A percentile compares a stretch with the other conserved stretches of the same genome.
Evolutionary conservation across 2,888 invertebrate species (phyloP).

Genomic region (Yponomeuta malinellus): DNA sequence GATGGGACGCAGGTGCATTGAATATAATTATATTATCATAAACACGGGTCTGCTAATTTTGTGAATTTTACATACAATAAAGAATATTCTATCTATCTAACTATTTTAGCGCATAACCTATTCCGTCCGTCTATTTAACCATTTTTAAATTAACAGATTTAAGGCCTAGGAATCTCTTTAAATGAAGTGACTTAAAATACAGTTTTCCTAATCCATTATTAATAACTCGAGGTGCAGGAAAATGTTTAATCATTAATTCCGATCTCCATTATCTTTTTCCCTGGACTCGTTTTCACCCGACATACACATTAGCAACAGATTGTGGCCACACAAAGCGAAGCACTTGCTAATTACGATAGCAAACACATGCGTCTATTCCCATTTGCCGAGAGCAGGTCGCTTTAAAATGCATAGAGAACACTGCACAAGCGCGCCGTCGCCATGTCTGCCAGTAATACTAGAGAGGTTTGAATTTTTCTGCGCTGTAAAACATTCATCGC

Average conservation of each 20-base stretch:
- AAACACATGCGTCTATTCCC: slow-evolving; percentile 13
- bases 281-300: neutral
- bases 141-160: neutral
- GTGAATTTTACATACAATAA: too few relatives aligned
- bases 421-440: slow-evolving; percentile 11
- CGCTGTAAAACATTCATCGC: slow-evolving; percentile 48
- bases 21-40: too few relatives aligned
- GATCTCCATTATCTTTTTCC: slow-evolving; percentile 10
- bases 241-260: neutral
- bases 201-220: slow-evolving; percentile 8
- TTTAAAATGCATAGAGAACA: slow-evolving; percentile 33
- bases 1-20: too few relatives aligned
- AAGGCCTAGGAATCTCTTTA: neutral
- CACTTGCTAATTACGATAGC: slow-evolving; percentile 18
- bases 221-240: neutral
- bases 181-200: neutral
- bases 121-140: neutral
- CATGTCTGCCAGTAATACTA: slow-evolving; percentile 15
- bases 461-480: slow-evolving; percentile 37
- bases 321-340: slow-evolving; percentile 13
- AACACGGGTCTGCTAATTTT: too few relatives aligned
- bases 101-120: neutral
- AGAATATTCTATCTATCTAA: too few relatives aligned
- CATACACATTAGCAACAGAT: slow-evolving; percentile 12
- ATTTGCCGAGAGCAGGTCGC: slow-evolving; percentile 18